Base-by-base conservation (phyloP, 1,140 invertebrate genomes). In the Habropoda laboriosa region DNA sequence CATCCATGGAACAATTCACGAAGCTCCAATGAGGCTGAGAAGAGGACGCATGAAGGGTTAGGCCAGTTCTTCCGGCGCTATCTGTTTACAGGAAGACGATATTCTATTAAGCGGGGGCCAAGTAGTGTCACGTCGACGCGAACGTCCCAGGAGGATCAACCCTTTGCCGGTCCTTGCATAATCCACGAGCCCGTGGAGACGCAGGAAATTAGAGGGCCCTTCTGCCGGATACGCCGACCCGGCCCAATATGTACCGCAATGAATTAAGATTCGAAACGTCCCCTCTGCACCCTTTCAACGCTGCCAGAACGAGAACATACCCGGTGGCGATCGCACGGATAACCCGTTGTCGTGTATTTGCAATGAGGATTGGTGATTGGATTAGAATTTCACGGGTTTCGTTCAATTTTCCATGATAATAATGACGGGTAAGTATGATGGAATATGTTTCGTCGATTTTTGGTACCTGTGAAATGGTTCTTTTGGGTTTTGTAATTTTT, bases 141-240 rank as follows among this genome's bases (percentile, higher is more conserved):
- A 79, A 76, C 84, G 81, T 93, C 92, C 91, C 92, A 78, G 61
- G 92, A 91, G 92, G 80, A 89, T 92, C 87, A 93, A 93, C 92
- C 92, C 92, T 93, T 93, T 92, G 86, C 87, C 81, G 80, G 77
- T 73, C 67, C 86, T 79, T 89, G 91, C 89, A 91, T 93, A 93
- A 93, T 93, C 90, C 92, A 93, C 90, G 92, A 92, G 87, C 85
- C 92, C 92, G 86, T 82, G 74, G 92, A 93, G 92, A 92, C 92
- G 87, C 72, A 86, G 85, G 86, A 92, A 93, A 93, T 93, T 93
- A 90, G 89, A 91, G 87, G 87, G 70, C 85, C 86, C 83, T 85
- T 86, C 83, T 42, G 5, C 40, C 5, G 40, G 12, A 42, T 12
- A 12, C 40, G 40, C 40, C 40, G 40, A 12, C 13, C 47, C 6